Evolutionary conservation across 2,113 vertebrate genomes (phyloP).

Genomic region (Cebidichthys violaceus): DNA sequence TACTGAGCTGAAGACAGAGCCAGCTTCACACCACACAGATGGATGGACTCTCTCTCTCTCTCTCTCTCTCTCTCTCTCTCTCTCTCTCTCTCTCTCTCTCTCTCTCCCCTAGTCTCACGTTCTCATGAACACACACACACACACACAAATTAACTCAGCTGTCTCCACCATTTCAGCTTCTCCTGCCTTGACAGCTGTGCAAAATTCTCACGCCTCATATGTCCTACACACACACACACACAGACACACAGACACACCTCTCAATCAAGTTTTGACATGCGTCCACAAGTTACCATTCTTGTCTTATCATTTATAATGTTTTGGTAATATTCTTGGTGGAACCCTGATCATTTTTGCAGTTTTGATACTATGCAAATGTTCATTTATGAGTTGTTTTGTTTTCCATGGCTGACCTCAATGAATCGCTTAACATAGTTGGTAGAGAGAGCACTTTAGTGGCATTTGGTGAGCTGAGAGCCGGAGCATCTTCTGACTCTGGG

Average conservation of each 20-base stretch:
- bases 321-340: not conserved
- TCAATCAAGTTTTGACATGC: conserved; percentile 18
- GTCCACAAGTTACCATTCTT: conserved; percentile 35
- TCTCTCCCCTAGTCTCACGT: conserved; percentile 24
- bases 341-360: conserved; percentile 11
- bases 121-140: conserved; percentile 8
- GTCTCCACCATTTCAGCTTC: conserved; percentile 51
- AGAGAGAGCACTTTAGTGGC: conserved; percentile 71
- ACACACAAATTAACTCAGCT: conserved; percentile 51
- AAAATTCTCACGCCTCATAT: conserved; percentile 46
- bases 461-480: conserved; percentile 38
- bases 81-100: conserved; percentile 17
- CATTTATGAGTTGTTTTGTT: conserved; percentile 18
- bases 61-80: conserved; percentile 11
- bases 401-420: conserved; percentile 47
- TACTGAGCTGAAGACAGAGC: conserved; percentile 84
- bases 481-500: conserved; percentile 29
- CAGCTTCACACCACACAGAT: conserved; percentile 55
- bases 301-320: conserved; percentile 25
- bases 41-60: conserved; percentile 16
- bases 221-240: conserved; percentile 23
- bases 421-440: conserved; percentile 52
- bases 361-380: conserved; percentile 39
- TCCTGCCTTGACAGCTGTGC: conserved; percentile 55
- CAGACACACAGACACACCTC: conserved; percentile 38